Base-by-base conservation (phyloP, 1,140 invertebrate genomes). In the Microvelia longipes region DNA sequence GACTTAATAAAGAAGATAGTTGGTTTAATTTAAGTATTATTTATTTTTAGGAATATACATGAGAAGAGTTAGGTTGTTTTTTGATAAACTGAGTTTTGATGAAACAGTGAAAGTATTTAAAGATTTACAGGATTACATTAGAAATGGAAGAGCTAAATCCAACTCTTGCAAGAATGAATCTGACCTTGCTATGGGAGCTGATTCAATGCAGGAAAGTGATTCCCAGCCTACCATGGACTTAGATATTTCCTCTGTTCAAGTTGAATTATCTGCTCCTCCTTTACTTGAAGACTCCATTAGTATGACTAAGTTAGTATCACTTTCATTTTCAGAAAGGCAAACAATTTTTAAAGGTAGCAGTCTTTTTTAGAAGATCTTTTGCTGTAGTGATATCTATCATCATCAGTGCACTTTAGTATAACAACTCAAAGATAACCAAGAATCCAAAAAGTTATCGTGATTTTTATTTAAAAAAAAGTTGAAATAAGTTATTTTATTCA, bases 31-130 rank as follows among this genome's bases (percentile, higher is more conserved):
- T 30, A 75, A n/a, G n/a, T 84, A 19, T 82, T 80, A 70, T 76
- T 82, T 81, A 24, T 80, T 86, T 78, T 77, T 82, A 80, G 88
- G 88, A 27, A 77, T 92, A 70, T 94, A 92, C 79, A 82, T 94
- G 69, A 83, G 92, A 72, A 82, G 91, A 75, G 88, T 93, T 76
- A 84, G 89, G 69, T 79, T 93, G 1, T 86, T 88, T 69, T 87
- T 93, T 78, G 89, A 93, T 75, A 91, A 89, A 77, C 79, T 94
- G 61, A 85, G 87, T 28, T 94, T 94, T 80, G 87, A 87, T 29
- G 89, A 92, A 82, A 84, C 92, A 28, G 85, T 87, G 68, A 80
- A 81, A 28, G 80, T 90, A 60, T 88, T 87, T 76, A 84, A 86
- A 73, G 84, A 85, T 72, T 87, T 88, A 71, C 83, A 84, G 74